Evolutionary conservation across 1,140 invertebrate genomes (phyloP).

Genomic region (Pinna nobilis): DNA sequence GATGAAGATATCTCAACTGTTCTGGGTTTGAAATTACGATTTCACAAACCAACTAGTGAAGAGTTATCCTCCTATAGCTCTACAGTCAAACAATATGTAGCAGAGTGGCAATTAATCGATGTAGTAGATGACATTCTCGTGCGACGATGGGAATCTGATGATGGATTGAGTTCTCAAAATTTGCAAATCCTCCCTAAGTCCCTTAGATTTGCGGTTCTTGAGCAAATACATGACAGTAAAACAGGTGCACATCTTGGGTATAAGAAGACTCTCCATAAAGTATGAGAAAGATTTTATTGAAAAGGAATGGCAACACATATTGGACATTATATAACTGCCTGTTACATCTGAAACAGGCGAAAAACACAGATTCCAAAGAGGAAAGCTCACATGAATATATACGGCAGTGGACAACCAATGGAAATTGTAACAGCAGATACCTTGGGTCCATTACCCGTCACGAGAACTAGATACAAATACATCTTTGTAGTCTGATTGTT

Average conservation of each 20-base stretch:
- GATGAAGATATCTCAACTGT: no score
- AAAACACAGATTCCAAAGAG: not conserved
- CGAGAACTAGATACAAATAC: not conserved
- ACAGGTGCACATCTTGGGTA: conserved; percentile 17
- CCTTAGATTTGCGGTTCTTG: not conserved
- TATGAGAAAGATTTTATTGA: conserved; percentile 26
- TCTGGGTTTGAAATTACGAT: no score
- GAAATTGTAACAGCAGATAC: not conserved
- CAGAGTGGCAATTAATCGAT: not conserved
- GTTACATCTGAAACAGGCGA: conserved; percentile 7
- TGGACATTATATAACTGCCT: not conserved
- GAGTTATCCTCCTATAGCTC: not conserved
- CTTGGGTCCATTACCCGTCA: not conserved
- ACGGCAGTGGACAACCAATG: not conserved
- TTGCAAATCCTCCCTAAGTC: conserved; percentile 1
- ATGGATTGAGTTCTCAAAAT: not conserved
- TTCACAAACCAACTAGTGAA: not conserved
- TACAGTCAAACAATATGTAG: conserved; percentile 10
- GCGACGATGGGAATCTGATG: not conserved
- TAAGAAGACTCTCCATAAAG: conserved; percentile 25
- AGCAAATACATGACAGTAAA: conserved; percentile 18
- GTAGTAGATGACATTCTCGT: conserved; percentile 1
- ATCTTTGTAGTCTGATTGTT: conserved; percentile 11
- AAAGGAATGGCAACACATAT: no score
- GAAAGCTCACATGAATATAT: not conserved